Evolutionary conservation across 2,797 vertebrate species (phyloP).

Genomic region (Anisognathus igniventris): DNA sequence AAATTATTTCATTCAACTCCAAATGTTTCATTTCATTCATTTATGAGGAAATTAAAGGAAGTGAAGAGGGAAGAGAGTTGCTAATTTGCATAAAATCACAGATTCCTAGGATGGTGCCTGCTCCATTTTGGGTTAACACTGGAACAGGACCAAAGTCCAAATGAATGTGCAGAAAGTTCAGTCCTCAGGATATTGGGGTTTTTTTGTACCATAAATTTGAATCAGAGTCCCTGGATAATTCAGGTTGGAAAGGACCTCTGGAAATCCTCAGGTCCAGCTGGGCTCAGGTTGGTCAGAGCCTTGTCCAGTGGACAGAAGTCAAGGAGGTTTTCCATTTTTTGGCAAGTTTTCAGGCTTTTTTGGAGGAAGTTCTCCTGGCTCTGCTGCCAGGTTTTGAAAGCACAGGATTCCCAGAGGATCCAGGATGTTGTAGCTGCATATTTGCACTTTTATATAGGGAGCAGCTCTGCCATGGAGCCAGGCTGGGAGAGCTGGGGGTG

Average conservation of each 20-base stretch:
- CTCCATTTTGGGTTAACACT: background rate
- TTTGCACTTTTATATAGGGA: background rate
- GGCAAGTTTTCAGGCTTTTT: background rate
- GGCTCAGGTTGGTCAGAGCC: background rate
- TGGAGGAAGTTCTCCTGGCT: background rate
- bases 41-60: background rate
- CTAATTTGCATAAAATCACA: background rate
- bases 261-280: background rate
- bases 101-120: background rate
- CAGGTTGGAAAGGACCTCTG: background rate
- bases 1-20: background rate
- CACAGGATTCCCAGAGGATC: background rate
- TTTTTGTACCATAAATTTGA: background rate
- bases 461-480: fast-evolving
- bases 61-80: background rate
- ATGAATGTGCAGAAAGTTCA: background rate
- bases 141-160: background rate
- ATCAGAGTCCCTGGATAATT: background rate
- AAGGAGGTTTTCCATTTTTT: background rate
- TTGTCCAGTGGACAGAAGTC: background rate
- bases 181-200: background rate
- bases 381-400: background rate
- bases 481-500: background rate
- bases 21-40: background rate
- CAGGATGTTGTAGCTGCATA: background rate